Conservation (phyloP, 53 echinoderm and acorn worm genomes). For the Echinarachnius parma region DNA sequence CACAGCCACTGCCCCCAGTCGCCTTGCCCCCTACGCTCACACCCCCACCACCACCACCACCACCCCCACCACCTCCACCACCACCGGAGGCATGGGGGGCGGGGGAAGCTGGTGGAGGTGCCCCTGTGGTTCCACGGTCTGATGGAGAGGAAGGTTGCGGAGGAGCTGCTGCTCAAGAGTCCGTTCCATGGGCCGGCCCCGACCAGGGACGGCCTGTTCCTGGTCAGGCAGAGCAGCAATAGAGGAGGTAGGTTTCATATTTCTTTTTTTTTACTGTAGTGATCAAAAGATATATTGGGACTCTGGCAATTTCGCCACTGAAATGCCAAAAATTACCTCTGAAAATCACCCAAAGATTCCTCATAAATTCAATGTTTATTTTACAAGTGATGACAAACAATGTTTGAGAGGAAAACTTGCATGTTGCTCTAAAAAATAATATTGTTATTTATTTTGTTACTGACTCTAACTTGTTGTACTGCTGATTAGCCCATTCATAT, state of each 20-base stretch:
- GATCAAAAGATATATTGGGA: no score
- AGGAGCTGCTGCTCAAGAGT: conserved; percentile 81
- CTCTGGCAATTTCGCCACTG: no score
- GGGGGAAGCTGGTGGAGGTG: conserved; percentile 48
- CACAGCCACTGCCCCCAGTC: conserved; percentile 36
- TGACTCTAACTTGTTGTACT: no score
- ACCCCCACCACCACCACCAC: neutral
- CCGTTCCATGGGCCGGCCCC: conserved; percentile 45
- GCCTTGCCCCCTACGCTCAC: conserved; percentile 17
- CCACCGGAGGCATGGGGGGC: conserved; percentile 20
- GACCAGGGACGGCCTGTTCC: conserved; percentile 70
- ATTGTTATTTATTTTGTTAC: no score
- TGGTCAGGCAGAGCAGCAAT: conserved; percentile 93
- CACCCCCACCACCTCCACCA: conserved; percentile 17
- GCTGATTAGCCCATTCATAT: no score
- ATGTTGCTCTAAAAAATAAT: no score
- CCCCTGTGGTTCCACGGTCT: conserved; percentile 97
- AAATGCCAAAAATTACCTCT: no score
- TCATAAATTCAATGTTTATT: no score
- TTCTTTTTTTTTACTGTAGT: no score
- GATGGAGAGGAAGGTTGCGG: conserved; percentile 76
- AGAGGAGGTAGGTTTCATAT: conserved; percentile 67
- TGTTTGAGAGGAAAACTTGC: no score
- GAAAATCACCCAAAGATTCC: no score
- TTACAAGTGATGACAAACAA: no score